These are phyloP conservation scores for Aegithalos caudatus DNA, from an alignment of 2,113 vertebrate species.

Conservation along the genomic window DNA sequence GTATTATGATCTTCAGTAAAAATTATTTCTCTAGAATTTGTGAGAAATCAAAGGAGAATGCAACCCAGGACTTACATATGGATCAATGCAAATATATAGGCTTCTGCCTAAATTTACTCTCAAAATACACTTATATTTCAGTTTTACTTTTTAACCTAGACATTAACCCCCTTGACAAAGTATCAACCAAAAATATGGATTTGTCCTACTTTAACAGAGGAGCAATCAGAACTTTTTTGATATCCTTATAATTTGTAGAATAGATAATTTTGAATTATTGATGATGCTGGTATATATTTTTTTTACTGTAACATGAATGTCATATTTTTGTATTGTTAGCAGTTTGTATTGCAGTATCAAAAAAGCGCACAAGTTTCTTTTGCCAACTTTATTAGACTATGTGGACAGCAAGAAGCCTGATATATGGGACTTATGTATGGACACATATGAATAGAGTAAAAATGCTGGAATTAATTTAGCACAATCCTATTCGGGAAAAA, in stretches of 20 bases:
- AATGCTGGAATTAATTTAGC: background rate
- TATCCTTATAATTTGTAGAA: background rate
- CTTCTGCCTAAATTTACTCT: background rate
- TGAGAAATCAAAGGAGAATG: background rate
- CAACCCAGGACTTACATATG: background rate
- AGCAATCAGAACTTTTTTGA: background rate
- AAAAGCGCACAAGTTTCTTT: background rate
- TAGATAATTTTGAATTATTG: background rate
- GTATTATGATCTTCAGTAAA: background rate
- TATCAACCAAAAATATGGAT: background rate
- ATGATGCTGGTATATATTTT: background rate
- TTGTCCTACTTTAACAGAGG: background rate
- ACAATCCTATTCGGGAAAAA: background rate
- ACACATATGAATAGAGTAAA: background rate
- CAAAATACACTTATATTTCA: background rate
- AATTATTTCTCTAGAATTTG: slow-evolving; percentile 23
- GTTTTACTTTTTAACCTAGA: background rate
- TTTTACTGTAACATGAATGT: accelerated
- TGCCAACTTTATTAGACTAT: background rate
- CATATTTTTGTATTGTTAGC: background rate
- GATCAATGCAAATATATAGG: background rate
- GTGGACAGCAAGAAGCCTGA: background rate
- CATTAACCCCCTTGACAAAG: background rate
- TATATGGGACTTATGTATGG: background rate
- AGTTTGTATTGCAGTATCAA: background rate